A percentile compares a stretch with the other conserved stretches of the same genome.
Conservation (phyloP, 2,113 vertebrate species). For the Neogale vison region DNA sequence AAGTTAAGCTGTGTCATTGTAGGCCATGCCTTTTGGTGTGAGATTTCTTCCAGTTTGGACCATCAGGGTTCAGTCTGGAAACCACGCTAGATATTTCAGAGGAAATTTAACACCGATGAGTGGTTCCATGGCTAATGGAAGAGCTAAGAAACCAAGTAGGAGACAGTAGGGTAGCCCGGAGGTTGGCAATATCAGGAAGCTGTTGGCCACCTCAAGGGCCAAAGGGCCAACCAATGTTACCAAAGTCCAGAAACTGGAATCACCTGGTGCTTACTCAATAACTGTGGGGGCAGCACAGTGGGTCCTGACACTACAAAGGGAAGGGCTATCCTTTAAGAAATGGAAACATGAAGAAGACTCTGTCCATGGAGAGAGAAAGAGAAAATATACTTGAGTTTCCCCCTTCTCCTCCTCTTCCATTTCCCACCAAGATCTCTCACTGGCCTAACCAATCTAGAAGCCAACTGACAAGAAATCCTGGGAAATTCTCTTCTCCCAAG, state of each 20-base stretch:
- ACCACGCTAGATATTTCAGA: background rate
- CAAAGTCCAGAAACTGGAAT: background rate
- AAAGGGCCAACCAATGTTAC: background rate
- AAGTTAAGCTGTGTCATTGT: background rate
- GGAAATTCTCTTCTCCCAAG: background rate
- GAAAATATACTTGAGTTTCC: background rate
- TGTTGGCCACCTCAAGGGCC: background rate
- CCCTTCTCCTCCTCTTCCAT: background rate
- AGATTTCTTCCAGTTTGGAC: background rate
- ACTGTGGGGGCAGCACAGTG: background rate
- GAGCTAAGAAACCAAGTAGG: background rate
- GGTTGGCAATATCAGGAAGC: background rate
- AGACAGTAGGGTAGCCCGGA: background rate
- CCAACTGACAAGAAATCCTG: background rate
- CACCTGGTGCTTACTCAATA: background rate
- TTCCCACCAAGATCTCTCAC: background rate
- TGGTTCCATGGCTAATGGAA: background rate
- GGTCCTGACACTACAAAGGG: background rate
- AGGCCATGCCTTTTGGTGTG: background rate
- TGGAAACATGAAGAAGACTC: background rate
- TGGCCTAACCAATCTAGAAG: background rate
- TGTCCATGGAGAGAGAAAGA: background rate
- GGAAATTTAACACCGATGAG: background rate
- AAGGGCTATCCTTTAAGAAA: background rate
- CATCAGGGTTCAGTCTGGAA: background rate